phyloP scores from a whole-genome alignment of 2,888 invertebrate genomes.

The Cosmorhoe ocellata region DNA sequence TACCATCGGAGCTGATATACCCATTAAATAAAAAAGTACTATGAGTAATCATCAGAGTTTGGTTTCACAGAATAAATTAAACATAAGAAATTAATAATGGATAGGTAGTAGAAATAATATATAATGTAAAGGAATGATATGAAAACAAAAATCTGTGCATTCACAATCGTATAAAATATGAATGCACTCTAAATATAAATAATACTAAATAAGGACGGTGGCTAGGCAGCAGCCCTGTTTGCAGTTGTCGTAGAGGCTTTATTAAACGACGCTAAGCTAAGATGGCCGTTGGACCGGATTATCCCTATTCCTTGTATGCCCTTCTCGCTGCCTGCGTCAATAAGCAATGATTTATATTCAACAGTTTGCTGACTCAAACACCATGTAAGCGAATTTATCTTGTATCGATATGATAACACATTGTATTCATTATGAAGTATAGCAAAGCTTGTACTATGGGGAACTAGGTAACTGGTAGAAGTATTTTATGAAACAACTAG shows the following conservation, averaged over 20 bases:
- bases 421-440: slow-evolving; percentile 5
- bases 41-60: slow-evolving; percentile 7
- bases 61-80: not conserved
- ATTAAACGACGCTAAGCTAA: slow-evolving; percentile 74
- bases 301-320: slow-evolving; percentile 69
- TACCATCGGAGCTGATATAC: slow-evolving; percentile 34
- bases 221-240: slow-evolving; percentile 57
- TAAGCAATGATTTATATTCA: slow-evolving; percentile 60
- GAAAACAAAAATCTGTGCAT: too few relatives aligned
- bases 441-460: too few relatives aligned
- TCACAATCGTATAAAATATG: too few relatives aligned
- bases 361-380: slow-evolving; percentile 30
- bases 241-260: slow-evolving; percentile 75
- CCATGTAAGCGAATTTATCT: slow-evolving; percentile 6
- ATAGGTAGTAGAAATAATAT: too few relatives aligned
- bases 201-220: slow-evolving; percentile 16
- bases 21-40: slow-evolving; percentile 9
- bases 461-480: too few relatives aligned
- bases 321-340: slow-evolving; percentile 66
- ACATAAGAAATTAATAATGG: too few relatives aligned
- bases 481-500: too few relatives aligned
- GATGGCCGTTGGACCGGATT: slow-evolving; percentile 79
- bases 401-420: slow-evolving; percentile 11
- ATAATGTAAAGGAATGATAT: too few relatives aligned
- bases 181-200: too few relatives aligned